phyloP scores from a whole-genome alignment of 2,113 vertebrate species.

The Paraplagusia blochii region DNA sequence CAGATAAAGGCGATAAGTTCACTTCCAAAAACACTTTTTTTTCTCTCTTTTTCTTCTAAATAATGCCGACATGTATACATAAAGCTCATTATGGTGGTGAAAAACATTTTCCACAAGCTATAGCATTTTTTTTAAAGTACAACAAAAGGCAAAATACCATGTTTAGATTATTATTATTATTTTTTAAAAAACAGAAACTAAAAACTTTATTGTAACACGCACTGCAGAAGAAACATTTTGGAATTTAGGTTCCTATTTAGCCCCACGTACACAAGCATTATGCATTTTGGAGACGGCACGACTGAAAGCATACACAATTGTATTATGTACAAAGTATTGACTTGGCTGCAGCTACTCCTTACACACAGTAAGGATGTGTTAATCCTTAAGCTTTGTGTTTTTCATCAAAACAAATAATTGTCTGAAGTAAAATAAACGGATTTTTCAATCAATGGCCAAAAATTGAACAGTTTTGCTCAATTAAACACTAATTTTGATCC shows the following conservation, averaged over 20 bases:
- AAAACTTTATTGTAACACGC: conserved; percentile 95
- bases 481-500: too few relatives aligned
- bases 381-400: conserved; percentile 33
- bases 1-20: conserved; percentile 59
- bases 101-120: conserved; percentile 59
- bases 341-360: conserved; percentile 82
- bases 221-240: conserved; percentile 88
- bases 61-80: conserved; percentile 52
- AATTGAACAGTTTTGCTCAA: too few relatives aligned
- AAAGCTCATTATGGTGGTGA: conserved; percentile 68
- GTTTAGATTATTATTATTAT: conserved; percentile 85
- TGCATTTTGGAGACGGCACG: conserved; percentile 85
- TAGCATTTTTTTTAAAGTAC: conserved; percentile 61
- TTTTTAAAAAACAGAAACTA: conserved; percentile 86
- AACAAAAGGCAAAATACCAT: conserved; percentile 91
- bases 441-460: too few relatives aligned
- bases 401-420: background rate
- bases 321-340: conserved; percentile 82
- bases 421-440: too few relatives aligned
- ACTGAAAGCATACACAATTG: conserved; percentile 76
- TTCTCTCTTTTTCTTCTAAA: conserved; percentile 37
- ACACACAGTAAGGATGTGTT: conserved; percentile 38
- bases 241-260: conserved; percentile 96
- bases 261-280: conserved; percentile 90
- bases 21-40: conserved; percentile 54